phyloP scores from a whole-genome alignment of 1,140 invertebrate genomes.

The Tetranychus urticae region DNA sequence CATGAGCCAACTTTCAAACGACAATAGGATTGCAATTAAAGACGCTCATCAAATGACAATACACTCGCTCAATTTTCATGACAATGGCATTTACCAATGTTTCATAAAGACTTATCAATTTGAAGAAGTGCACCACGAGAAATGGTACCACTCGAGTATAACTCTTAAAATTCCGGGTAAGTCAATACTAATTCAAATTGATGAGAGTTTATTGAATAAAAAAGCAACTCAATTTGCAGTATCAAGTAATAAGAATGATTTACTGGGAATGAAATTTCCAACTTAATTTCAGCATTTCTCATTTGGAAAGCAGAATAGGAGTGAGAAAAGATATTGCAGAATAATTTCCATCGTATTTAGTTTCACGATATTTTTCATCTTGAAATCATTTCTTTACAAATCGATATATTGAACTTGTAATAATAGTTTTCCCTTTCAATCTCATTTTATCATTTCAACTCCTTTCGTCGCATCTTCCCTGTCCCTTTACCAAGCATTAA shows the following conservation, averaged over 20 bases:
- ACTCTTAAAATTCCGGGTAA: conserved; percentile 10
- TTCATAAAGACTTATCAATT: background rate
- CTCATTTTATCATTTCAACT: no score
- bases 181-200: background rate
- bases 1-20: background rate
- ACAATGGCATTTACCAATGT: conserved; percentile 1
- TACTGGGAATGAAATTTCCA: background rate
- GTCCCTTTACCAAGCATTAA: no score
- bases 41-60: background rate
- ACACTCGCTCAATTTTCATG: background rate
- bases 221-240: background rate
- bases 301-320: background rate
- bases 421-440: no score
- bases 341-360: no score
- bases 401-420: no score
- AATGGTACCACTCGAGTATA: conserved; percentile 9
- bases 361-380: no score
- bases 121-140: conserved; percentile 5
- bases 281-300: background rate
- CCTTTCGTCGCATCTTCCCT: no score
- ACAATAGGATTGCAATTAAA: background rate
- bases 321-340: no score
- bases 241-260: background rate
- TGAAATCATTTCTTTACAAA: no score
- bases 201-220: background rate